Evolutionary conservation across 2,113 vertebrate species (phyloP), one percentile per base, ranked within the genome.

Genomic region (Riparia riparia): DNA sequence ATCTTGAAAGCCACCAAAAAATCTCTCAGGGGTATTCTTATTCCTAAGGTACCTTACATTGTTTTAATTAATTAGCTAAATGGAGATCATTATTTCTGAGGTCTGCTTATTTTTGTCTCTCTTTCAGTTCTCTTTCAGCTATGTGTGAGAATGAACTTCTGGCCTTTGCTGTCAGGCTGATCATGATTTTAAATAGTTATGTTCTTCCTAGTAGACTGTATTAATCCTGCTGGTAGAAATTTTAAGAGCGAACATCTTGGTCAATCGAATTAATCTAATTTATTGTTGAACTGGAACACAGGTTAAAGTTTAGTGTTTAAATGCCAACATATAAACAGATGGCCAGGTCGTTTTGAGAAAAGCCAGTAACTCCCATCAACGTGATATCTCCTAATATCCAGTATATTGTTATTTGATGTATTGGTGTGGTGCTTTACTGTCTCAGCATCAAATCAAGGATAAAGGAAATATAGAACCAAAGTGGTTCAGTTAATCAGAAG

Each of bases 31-130:
- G 63, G 56, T 86, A 81, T 96, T 95, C 93, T 92, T 89, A 95
- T 86, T 96, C 76, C 86, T 93, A 78, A 93, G 82, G 94, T 97
- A 96, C 93, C 88, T 86, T 92, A 81, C 2, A 17, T 97, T 93
- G 79, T 96, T 96, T 95, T 97, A 97, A 96, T 96, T 97, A 95
- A 94, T 96, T 94, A 95, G 93, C 90, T 95, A 94, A 97, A 92
- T 89, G 76, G 76, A 95, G 88, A 95, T 97, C 80, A 94, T 95
- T 5, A 76, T 96, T 96, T 76, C 90, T 78, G 80, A 92, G 76
- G 80, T 82, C 90, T 95, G 86, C 96, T 96, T 97, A 86, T 96
- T 96, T 96, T 97, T 95, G 68, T 94, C 82, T 71, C 58, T 64
- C 24, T 88, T 94, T 96, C 76, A 86, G 16, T 80, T 71, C 58